Evolutionary conservation across 2,113 vertebrate genomes (phyloP).

Genomic region (Brachypodius melanocephalos): DNA sequence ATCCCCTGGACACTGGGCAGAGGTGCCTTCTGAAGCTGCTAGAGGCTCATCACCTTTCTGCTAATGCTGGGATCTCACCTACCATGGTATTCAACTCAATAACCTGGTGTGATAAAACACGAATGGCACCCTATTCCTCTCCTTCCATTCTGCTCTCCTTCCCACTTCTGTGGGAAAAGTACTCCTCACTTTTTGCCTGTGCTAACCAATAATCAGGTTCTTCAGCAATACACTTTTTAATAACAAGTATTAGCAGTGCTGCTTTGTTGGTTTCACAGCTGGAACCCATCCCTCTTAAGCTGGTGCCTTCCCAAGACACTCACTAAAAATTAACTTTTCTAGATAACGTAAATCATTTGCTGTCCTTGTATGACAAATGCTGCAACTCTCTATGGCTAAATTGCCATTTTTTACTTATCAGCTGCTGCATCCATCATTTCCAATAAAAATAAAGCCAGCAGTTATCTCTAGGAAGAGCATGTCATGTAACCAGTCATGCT

Average conservation of each 20-base stretch:
- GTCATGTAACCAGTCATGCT: background rate
- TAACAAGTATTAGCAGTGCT: background rate
- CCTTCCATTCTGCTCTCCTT: background rate
- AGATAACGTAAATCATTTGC: background rate
- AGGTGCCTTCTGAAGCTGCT: background rate
- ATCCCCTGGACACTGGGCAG: background rate
- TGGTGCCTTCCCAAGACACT: background rate
- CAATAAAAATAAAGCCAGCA: background rate
- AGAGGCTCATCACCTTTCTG: background rate
- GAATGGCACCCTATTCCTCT: background rate
- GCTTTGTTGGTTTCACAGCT: background rate
- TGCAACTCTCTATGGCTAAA: background rate
- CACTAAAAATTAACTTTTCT: background rate
- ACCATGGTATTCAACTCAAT: background rate
- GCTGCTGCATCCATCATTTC: background rate
- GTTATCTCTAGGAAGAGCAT: background rate
- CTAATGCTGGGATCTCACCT: background rate
- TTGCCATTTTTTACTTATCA: background rate
- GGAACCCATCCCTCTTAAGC: background rate
- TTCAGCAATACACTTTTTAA: background rate
- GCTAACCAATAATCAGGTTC: background rate
- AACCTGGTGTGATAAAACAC: background rate
- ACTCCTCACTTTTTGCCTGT: background rate
- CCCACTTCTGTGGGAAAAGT: background rate
- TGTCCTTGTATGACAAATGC: background rate